Base-by-base conservation (phyloP, 2,888 invertebrate species). In the Ormyrus labotus region DNA sequence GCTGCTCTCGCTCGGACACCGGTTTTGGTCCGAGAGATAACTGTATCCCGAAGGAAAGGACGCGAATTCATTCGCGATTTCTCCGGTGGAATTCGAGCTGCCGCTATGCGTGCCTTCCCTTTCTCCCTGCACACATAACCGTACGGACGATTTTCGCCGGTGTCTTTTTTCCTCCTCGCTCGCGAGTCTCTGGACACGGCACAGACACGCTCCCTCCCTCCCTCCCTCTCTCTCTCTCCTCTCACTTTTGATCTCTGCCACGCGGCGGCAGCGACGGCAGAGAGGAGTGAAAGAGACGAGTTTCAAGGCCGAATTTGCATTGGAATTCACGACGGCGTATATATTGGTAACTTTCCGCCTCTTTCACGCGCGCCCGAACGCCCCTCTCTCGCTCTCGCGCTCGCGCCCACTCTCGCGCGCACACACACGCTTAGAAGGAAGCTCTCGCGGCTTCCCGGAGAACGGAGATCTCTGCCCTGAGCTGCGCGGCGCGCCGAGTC, bases 261-360 rank as follows among this genome's bases (percentile, higher is more conserved):
- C 61, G 51, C 50, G 51, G 65, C 7, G 50, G 45, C 3, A 5
- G 51, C 34, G 34, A 34, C 34, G 34, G 34, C 34, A 4, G 34
- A 34, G 34, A 34, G 45, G 19, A 78, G 68, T 64, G 74, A 74
- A 64, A 79, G 34, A 34, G 79, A 79, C 69, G 69, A 13, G n/a
- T 67, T 71, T 80, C 80, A 80, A 80, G 80, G 80, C 64, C 67
- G 70, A 70, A 75, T 80, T 80, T 80, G 80, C 75, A 80, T 80
- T 70, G 75, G 75, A 80, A 80, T 80, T 70, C 75, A 47, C 50
- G 58, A 11, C 61, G 61, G n/a, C 13, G 7, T 53, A 5, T 48
- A 69, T 34, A 73, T 71, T 19, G 71, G 71, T 71, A 71, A 76
- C 76, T 69, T 69, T 69, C 69, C 76, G 76, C 67, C 50, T 13